A percentile compares a stretch with the other conserved stretches of the same genome.
Evolutionary conservation across 2,888 invertebrate species (phyloP).

Genomic region (Fabriciana adippe): DNA sequence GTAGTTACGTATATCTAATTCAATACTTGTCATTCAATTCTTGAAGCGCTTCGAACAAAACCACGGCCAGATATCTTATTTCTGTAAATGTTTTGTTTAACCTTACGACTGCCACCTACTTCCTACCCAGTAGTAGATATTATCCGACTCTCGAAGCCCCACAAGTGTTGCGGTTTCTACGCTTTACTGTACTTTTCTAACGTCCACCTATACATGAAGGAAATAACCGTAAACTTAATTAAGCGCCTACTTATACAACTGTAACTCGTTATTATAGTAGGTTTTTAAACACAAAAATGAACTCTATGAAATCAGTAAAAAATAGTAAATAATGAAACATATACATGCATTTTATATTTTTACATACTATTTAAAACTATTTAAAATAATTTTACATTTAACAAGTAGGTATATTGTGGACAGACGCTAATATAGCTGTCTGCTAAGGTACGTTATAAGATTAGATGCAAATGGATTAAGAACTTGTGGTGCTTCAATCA

Average conservation of each 20-base stretch:
- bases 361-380: background rate
- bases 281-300: constrained; percentile 15
- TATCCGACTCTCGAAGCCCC: constrained; percentile 76
- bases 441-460: constrained; percentile 79
- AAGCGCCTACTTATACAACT: constrained; percentile 33
- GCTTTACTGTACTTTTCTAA: constrained; percentile 54
- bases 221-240: constrained; percentile 45
- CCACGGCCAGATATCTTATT: constrained; percentile 78
- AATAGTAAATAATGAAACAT: background rate
- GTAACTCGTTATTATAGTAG: constrained; percentile 34
- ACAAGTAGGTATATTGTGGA: constrained; percentile 15
- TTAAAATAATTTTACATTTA: background rate
- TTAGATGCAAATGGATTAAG: constrained; percentile 80
- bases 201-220: constrained; percentile 44
- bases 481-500: constrained; percentile 75
- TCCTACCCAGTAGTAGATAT: constrained; percentile 73
- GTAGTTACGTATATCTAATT: constrained; percentile 17
- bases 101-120: constrained; percentile 78
- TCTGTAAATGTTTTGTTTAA: constrained; percentile 80
- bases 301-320: constrained; percentile 10
- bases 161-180: constrained; percentile 77
- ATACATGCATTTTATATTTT: background rate
- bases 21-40: constrained; percentile 33
- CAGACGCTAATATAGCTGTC: constrained; percentile 39
- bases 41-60: constrained; percentile 40